Evolutionary conservation across 53 echinoderm and acorn worm species (phyloP).

Genomic region (Antedon mediterranea): DNA sequence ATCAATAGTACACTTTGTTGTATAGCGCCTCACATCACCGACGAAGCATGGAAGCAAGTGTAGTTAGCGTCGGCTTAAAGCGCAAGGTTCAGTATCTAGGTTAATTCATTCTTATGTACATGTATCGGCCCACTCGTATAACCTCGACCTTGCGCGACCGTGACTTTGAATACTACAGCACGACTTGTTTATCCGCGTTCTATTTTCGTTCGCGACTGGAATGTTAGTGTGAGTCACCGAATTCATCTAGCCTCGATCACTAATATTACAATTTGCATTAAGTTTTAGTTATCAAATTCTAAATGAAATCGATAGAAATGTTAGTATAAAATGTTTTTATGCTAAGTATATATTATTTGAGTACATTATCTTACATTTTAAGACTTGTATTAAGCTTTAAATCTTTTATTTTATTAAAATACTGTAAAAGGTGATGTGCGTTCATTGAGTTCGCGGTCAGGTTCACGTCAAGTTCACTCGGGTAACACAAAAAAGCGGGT

Average conservation of each 20-base stretch:
- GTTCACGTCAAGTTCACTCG: not conserved
- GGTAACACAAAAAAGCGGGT: not conserved
- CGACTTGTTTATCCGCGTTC: conserved; percentile 34
- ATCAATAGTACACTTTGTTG: not conserved
- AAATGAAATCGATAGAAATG: no score
- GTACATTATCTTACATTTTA: no score
- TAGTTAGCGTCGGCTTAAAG: not conserved
- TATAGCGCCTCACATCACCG: not conserved
- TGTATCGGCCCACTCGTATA: conserved; percentile 11
- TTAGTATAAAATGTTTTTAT: no score
- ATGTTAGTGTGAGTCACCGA: not conserved
- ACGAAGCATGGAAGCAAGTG: not conserved
- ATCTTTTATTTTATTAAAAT: not conserved
- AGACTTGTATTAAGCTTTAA: no score
- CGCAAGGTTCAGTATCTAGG: not conserved
- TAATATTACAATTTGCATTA: not conserved
- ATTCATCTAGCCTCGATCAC: not conserved
- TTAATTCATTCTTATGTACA: conserved; percentile 1
- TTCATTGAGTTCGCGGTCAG: not conserved
- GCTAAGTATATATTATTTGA: no score
- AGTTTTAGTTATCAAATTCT: no score
- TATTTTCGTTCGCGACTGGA: conserved; percentile 27
- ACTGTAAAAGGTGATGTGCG: not conserved
- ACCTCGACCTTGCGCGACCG: conserved; percentile 78
- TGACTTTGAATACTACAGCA: conserved; percentile 55